Evolutionary conservation across 2,113 vertebrate species (phyloP), one percentile per base, ranked within the genome.

Genomic region (Montifringilla adamsi): DNA sequence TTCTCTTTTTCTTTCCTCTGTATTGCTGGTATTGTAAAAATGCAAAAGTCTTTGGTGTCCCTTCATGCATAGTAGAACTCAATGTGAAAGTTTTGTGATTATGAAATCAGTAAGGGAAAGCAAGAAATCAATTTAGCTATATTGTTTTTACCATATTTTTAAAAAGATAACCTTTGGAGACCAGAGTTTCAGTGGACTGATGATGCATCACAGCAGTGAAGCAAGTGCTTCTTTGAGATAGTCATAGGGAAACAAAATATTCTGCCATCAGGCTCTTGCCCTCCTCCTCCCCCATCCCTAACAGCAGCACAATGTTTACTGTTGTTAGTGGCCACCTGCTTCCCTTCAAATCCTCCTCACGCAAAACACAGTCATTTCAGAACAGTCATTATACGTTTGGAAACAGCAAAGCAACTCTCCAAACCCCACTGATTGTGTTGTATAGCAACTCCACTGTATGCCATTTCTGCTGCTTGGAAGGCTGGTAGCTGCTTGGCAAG

Each of bases 401-500:
- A 96, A 97, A 84, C 46, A n/a, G 69, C 62, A 94, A 90, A 96
- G 72, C 60, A 87, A 52, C 86, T 90, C 78, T 93, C 52, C 47
- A 70, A 92, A 78, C 87, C 87, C 77, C 60, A 49, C 76, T 93
- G 87, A 93, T 84, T 94, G 59, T 63, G 31, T 66, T 91, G 82
- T 91, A 23, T 89, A 91, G 94, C 91, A 95, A 37, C 90, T 70
- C 79, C 78, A 81, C 86, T 90, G 33, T 73, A 79, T 56, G 89
- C 75, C 10, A 6, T 82, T 93, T 95, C 80, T 93, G 60, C 80
- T 90, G 64, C 58, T 93, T 96, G 95, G 94, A 96, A 96, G 67
- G 89, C 84, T 95, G 59, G 93, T 95, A 82, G 87, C 75, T 87
- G 46, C 75, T 96, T 96, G 93, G 95, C 94, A 96, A 92, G 83